Base-by-base conservation (phyloP, 92 coral and sea anemone genomes). In the Galaxea fascicularis region DNA sequence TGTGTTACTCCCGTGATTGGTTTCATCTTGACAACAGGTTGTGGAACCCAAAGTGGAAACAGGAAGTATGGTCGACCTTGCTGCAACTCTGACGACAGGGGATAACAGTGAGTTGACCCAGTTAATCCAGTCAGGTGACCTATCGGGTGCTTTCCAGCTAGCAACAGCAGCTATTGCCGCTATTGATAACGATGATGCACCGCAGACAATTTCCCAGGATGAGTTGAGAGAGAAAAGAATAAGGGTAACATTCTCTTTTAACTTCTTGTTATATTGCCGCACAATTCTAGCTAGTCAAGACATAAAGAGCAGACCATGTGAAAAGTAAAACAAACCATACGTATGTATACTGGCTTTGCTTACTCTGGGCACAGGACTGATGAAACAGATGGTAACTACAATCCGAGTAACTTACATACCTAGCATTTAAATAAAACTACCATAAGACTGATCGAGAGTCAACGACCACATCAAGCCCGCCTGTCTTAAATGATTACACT, bases 161-260 rank as follows among this genome's bases (percentile, higher is more conserved):
- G 87, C 88, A n/a, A 82, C 65, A 5, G 85, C 78, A 28, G 91
- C 79, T 13, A 77, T 87, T 53, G 45, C 51, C 41, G 70, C 77
- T 4, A 73, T 85, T 22, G 82, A 76, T 51, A 76, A 65, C 16
- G 71, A 56, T 35, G 41, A 35, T 20, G 63, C 9, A 28, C 27
- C 18, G n/a, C 73, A 28, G 31, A 67, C 69, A 41, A 49, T 21
- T 4, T 15, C 67, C 30, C 14, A 49, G 25, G 84, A 77, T n/a
- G 39, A 29, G 76, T 22, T 76, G 13, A 77, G 51, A 58, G 64
- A 51, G 35, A 44, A 49, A 52, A 63, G 57, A 45, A 77, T 3
- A 26, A 24, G 29, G 77, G 84, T 85, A 67, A 35, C 41, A 35
- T 35, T 35, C 41, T 35, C 41, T 35, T 35, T n/a, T n/a, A n/a